Evolutionary conservation across 2,888 invertebrate species (phyloP).

Genomic region (Lasioglossum calceatum): DNA sequence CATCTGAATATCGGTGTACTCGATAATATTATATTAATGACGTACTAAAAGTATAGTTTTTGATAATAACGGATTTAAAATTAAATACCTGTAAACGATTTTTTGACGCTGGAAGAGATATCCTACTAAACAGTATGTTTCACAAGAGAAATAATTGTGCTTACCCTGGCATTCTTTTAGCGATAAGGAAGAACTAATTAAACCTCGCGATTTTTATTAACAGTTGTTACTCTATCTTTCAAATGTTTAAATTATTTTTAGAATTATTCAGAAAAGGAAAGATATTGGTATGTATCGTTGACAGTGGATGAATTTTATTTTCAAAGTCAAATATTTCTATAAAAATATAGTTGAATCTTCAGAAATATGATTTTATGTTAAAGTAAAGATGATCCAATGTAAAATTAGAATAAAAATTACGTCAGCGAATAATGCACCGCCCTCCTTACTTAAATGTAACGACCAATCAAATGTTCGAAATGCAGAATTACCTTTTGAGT

Average conservation of each 20-base stretch:
- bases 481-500: slow-evolving; percentile 65
- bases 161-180: slow-evolving; percentile 71
- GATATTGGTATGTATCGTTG: slow-evolving; percentile 8
- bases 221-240: slow-evolving; percentile 16
- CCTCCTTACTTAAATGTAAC: slow-evolving; percentile 23
- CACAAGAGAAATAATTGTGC: slow-evolving; percentile 55
- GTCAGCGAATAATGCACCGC: slow-evolving; percentile 47
- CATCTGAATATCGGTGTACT: background rate
- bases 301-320: slow-evolving; percentile 1
- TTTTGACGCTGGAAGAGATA: slow-evolving; percentile 45
- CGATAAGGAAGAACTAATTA: slow-evolving; percentile 43
- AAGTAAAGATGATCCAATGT: slow-evolving; percentile 22
- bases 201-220: slow-evolving; percentile 32
- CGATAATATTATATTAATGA: background rate
- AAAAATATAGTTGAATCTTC: background rate
- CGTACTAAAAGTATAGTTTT: slow-evolving; percentile 1
- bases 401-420: slow-evolving; percentile 56
- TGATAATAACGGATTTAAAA: slow-evolving; percentile 39
- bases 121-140: slow-evolving; percentile 52
- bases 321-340: slow-evolving; percentile 5
- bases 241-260: slow-evolving; percentile 1
- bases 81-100: slow-evolving; percentile 46
- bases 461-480: slow-evolving; percentile 63
- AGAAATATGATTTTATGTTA: background rate
- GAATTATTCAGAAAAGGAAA: slow-evolving; percentile 24